Evolutionary conservation across 1,140 invertebrate species (phyloP), one percentile per base, ranked within the genome.

Genomic region (Caenorhabditis briggsae): DNA sequence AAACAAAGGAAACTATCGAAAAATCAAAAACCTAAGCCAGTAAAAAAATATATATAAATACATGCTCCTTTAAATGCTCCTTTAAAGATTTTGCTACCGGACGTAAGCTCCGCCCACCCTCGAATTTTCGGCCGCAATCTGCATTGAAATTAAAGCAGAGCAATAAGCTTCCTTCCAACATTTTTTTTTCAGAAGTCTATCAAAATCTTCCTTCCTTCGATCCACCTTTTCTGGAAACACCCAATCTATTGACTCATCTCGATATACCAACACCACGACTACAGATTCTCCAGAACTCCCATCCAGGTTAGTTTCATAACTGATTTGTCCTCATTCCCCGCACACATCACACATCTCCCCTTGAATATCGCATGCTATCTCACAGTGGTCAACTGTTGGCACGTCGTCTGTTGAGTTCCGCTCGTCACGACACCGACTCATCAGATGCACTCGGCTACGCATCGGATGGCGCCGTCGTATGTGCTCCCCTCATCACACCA

Each of bases 351-450:
- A 33, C 33, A 33, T 33, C 33, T 33, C 3, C 33, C 33, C 8
- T 70, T 16, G 2, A 5, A 18, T 43, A n/a, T 78, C 59, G 59
- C 59, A 61, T 61, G 59, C 56, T 58, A 61, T 50, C 20, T 78
- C 43, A 78, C 70, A 78, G 70, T 78, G 70, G 70, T 78, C 70
- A 78, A 78, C 46, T 78, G 70, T 78, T 78, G 70, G 70, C 70
- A 78, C 70, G 70, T 23, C 70, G 70, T 50, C 70, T 78, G 9
- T 78, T 78, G 70, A 78, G 70, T 78, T 46, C 70, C 70, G 70
- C 70, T 46, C 70, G 70, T 50, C 70, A 78, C 46, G 70, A 78
- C 70, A 78, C 70, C 46, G 70, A 78, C 18, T 78, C 70, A 12
- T 78, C 70, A 20, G 70, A 78, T 78, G 70, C 70, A 78, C 70